Base-by-base conservation (phyloP, 2,888 invertebrate species). In the Cryptocheilus praepositus region DNA sequence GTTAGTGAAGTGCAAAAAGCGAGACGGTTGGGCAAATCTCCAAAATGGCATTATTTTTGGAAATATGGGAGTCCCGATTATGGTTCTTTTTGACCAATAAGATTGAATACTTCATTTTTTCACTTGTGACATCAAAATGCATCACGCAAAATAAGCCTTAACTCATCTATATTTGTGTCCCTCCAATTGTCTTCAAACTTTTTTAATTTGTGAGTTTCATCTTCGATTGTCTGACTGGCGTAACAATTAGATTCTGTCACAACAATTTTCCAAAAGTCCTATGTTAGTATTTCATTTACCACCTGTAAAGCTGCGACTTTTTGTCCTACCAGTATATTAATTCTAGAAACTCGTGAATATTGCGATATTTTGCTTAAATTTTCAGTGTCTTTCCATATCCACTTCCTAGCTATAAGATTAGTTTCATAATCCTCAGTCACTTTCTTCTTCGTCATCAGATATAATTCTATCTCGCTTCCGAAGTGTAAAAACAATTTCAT, bases 1-100 rank as follows among this genome's bases (percentile, higher is more conserved):
- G 46, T 71, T 53, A 53, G 64, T 60, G 65, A 76, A 76, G 64
- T 72, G 77, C 28, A 74, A 58, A 66, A 64, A 75, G 18, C 72
- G 60, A 7, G 70, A 65, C 15, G 71, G 13, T 66, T 59, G 64
- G 36, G 59, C 7, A 66, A 70, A 70, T 70, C 72, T 67, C 58
- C 65, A 59, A 56, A 51, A 67, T n/a, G 66, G 61, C 66, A 72
- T 72, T 25, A 64, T 67, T 62, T 64, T 59, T 64, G 59, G 59
- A 64, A 58, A 64, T 53, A 53, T 58, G 7, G 64, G 53, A 63
- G 73, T 75, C 25, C 75, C 61, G 49, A 73, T 77, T 56, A 73
- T 53, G 18, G 25, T 62, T 57, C 73, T 57, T 67, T 73, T 69
- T 46, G 70, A 64, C 62, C 57, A 63, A 63, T 63, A 63, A 28